phyloP scores from a whole-genome alignment of 2,113 vertebrate genomes.

The Melanerpes aurifrons region DNA sequence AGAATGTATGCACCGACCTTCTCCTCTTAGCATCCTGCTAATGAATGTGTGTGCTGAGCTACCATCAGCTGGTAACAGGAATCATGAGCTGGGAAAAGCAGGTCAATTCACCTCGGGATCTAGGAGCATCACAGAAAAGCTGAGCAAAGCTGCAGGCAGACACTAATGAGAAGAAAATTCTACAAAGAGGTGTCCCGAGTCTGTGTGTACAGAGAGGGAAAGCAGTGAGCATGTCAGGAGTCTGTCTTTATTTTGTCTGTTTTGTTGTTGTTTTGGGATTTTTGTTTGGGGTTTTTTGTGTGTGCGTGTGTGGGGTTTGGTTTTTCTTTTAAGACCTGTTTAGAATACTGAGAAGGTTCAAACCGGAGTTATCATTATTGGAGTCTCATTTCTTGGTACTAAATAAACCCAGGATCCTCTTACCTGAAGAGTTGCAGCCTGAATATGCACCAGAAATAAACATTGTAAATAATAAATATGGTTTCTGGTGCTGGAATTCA shows the following conservation, averaged over 20 bases:
- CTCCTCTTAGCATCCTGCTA: neutral
- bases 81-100: neutral
- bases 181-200: neutral
- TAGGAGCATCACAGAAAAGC: neutral
- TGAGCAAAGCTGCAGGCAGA: neutral
- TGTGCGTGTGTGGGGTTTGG: neutral
- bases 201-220: neutral
- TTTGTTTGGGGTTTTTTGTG: neutral
- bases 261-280: no score
- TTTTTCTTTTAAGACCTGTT: neutral
- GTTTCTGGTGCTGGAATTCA: neutral
- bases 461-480: neutral
- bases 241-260: neutral
- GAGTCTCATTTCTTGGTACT: neutral
- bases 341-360: neutral
- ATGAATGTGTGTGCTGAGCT: neutral
- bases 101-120: constrained; percentile 4
- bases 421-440: neutral
- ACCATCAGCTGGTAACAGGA: neutral
- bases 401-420: neutral
- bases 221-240: neutral
- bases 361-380: neutral
- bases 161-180: neutral
- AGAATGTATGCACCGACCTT: neutral
- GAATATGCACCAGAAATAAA: constrained; percentile 3